phyloP scores from a whole-genome alignment of 2,113 vertebrate species.

The Sylvilagus bachmani region DNA sequence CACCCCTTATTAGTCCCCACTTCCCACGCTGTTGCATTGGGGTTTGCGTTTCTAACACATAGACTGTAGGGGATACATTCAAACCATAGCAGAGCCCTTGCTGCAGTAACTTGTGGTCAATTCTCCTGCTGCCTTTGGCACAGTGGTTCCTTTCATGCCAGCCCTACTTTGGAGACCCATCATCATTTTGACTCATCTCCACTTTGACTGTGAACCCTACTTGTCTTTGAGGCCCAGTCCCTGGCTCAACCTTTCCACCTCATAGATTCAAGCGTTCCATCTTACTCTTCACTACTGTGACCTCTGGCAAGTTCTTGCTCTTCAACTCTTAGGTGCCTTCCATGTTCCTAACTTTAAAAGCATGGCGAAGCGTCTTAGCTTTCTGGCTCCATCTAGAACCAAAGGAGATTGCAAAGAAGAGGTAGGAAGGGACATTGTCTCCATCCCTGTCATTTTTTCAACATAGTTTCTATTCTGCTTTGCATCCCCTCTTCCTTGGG shows the following conservation, averaged over 20 bases:
- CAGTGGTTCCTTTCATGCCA: background rate
- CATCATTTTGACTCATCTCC: background rate
- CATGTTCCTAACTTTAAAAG: background rate
- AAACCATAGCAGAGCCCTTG: background rate
- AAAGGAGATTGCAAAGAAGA: background rate
- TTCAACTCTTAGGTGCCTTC: background rate
- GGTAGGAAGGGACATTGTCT: background rate
- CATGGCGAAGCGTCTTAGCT: background rate
- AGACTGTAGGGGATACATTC: background rate
- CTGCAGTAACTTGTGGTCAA: background rate
- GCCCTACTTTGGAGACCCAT: background rate
- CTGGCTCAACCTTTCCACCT: background rate
- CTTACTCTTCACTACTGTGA: background rate
- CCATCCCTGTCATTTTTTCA: background rate
- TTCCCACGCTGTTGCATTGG: background rate
- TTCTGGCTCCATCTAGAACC: background rate
- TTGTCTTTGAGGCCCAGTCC: background rate
- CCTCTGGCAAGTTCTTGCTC: background rate
- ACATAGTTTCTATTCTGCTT: background rate
- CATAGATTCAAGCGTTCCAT: background rate
- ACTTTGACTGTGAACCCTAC: background rate
- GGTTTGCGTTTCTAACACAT: background rate
- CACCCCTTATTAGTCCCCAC: background rate
- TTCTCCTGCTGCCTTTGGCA: background rate
- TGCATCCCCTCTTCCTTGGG: too few species aligned